Evolutionary conservation across 2,888 invertebrate genomes (phyloP), one percentile per base, ranked within the genome.

Genomic region (Meiosimyza decipiens): DNA sequence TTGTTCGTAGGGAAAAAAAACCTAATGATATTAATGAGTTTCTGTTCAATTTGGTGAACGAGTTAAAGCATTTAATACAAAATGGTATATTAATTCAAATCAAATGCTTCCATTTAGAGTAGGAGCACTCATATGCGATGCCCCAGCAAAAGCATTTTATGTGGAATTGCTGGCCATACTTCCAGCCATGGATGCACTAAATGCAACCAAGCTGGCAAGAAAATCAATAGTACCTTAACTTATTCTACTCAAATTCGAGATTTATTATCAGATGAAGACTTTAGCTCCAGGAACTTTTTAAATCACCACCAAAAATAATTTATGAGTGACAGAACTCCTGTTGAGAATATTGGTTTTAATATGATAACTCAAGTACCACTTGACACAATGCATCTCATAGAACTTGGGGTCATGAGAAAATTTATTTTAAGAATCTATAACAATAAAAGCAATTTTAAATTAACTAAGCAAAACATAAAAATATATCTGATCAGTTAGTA

Each of bases 331-430:
- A 13, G 51, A 60, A 18, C 66, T 65, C 50, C 51, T 11, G 65
- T 71, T 50, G 65, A 66, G 65, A 22, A 62, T 13, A n/a, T 72
- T 52, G 7, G n/a, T 18, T 6, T 73, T 6, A 28, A 28, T 3
- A 72, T 69, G 72, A 15, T 64, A 49, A 63, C 57, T 59, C 72
- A 73, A 64, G 64, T 69, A 60, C 73, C 59, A 22, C 64, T 71
- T 59, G 71, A 71, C 40, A n/a, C 70, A 40, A 71, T 65, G 71
- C 66, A 71, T 57, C 63, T 62, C 16, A 16, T 70, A 16, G 70
- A 70, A 15, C 62, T 71, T 5, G 71, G 66, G 6, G 66, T 71
- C 13, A 60, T 12, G n/a, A 71, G 18, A 51, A 71, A 67, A 71
- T 65, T 71, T 33, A n/a, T 66, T 1, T 4, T 66, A 13, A 59